phyloP scores from a whole-genome alignment of 2,113 vertebrate genomes.

The zebrafish (Danio rerio) region DNA sequence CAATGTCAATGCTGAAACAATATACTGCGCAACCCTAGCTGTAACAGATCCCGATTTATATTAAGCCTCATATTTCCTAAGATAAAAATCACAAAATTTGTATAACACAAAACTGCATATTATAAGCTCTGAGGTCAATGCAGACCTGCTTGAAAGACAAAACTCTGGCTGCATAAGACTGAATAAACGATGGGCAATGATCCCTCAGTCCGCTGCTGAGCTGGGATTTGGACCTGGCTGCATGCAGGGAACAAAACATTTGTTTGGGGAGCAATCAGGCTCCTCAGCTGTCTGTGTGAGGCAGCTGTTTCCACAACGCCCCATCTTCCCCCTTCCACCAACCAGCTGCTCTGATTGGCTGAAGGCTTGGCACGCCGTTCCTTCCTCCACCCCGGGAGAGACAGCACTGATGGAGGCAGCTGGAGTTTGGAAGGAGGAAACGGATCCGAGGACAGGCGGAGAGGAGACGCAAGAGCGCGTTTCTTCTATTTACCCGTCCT shows the following conservation, averaged over 20 bases:
- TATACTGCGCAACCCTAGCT: too few species aligned
- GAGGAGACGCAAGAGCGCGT: background rate
- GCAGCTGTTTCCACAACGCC: slow-evolving; percentile 27
- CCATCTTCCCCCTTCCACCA: slow-evolving; percentile 14
- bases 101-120: too few species aligned
- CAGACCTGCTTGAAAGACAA: background rate
- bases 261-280: slow-evolving; percentile 40
- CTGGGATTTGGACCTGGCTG: slow-evolving; percentile 30
- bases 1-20: too few species aligned
- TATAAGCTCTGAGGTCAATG: background rate
- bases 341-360: slow-evolving; percentile 39
- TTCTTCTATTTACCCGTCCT: slow-evolving; percentile 25
- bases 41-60: too few species aligned
- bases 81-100: too few species aligned
- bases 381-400: slow-evolving; percentile 31
- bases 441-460: slow-evolving; percentile 2
- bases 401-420: slow-evolving; percentile 40
- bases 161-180: background rate
- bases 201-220: slow-evolving; percentile 5
- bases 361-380: slow-evolving; percentile 14
- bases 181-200: background rate
- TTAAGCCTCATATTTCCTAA: too few species aligned
- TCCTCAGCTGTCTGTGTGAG: slow-evolving; percentile 44
- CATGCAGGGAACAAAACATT: slow-evolving; percentile 46
- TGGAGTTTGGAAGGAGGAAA: slow-evolving; percentile 33